Evolutionary conservation across 2,113 vertebrate species (phyloP).

Genomic region (Neomonachus schauinslandi): DNA sequence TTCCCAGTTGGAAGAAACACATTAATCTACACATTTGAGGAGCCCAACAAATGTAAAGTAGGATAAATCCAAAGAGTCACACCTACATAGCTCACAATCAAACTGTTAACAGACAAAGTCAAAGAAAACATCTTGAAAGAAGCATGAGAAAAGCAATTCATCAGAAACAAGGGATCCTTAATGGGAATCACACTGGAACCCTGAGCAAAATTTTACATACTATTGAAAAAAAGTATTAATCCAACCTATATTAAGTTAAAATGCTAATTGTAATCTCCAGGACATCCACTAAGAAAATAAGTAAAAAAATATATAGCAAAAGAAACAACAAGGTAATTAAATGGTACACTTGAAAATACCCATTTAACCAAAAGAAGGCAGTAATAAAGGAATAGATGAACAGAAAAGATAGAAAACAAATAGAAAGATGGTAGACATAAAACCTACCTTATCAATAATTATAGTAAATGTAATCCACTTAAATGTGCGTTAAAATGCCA

Average conservation of each 20-base stretch:
- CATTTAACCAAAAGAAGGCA: neutral
- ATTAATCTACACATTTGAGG: neutral
- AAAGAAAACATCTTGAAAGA: neutral
- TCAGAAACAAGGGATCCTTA: neutral
- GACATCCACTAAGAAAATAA: neutral
- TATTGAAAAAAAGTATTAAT: neutral
- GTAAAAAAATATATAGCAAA: neutral
- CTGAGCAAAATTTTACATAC: neutral
- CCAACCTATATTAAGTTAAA: neutral
- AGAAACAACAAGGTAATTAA: neutral
- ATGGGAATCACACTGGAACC: neutral
- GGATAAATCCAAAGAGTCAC: neutral
- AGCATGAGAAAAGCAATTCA: neutral
- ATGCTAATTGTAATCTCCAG: neutral
- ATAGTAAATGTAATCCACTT: neutral
- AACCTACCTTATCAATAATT: neutral
- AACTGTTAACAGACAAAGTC: neutral
- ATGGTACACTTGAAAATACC: neutral
- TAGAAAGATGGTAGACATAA: neutral
- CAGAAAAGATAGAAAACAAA: neutral
- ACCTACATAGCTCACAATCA: neutral
- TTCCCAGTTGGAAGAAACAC: neutral
- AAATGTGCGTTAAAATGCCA: neutral
- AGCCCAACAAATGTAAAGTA: neutral
- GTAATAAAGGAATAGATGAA: neutral